Evolutionary conservation across 2,797 vertebrate species (phyloP).

Genomic region (Nannoperca australis): DNA sequence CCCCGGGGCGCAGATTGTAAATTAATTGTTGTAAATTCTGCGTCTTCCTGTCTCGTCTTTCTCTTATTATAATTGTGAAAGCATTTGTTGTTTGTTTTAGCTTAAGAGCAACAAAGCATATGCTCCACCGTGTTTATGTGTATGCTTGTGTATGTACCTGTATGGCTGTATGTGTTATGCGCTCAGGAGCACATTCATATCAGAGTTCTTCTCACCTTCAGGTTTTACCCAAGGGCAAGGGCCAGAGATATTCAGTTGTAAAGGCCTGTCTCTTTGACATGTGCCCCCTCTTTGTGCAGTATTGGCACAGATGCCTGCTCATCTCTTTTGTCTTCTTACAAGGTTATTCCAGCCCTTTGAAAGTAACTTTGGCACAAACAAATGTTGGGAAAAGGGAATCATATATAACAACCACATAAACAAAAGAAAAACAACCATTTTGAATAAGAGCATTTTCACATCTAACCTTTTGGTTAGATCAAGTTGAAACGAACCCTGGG

Average conservation of each 20-base stretch:
- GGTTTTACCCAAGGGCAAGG: conserved; percentile 44
- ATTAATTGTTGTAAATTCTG: conserved; percentile 3
- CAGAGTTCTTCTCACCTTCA: conserved; percentile 40
- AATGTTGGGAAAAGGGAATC: conserved; percentile 1
- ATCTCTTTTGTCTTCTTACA: conserved; percentile 44
- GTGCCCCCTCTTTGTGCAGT: conserved; percentile 50
- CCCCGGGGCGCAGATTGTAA: background rate
- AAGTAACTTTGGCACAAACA: conserved; percentile 38
- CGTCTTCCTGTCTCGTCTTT: conserved; percentile 26
- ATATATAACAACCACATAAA: background rate
- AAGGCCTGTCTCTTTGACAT: conserved; percentile 60
- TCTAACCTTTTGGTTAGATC: too few relatives aligned
- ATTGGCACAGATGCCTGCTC: conserved; percentile 38
- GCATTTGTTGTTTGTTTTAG: conserved; percentile 62
- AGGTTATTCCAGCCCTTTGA: conserved; percentile 58
- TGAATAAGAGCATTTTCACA: background rate
- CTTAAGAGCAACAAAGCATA: conserved; percentile 20
- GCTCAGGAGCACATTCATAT: conserved; percentile 33
- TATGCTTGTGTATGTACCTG: conserved; percentile 24
- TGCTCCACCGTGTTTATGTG: conserved; percentile 14
- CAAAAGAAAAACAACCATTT: background rate
- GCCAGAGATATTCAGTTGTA: conserved; percentile 41
- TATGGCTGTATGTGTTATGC: conserved; percentile 33
- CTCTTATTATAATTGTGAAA: conserved; percentile 18
- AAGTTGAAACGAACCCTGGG: too few relatives aligned